Evolutionary conservation across 2,113 vertebrate species (phyloP).

Genomic region (Micromys minutus): DNA sequence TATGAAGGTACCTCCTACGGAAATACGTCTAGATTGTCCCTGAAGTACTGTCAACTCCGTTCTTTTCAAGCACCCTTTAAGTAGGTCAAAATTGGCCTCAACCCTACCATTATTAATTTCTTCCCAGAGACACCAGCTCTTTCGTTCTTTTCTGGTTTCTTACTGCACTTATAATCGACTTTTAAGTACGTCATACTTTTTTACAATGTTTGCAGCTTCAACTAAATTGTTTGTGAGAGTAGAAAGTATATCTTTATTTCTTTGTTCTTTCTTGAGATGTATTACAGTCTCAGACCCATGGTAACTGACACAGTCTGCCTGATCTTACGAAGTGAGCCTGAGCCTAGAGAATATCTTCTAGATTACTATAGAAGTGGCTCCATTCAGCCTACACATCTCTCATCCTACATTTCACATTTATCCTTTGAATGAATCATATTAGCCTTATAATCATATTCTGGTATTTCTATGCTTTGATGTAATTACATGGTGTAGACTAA

Average conservation of each 20-base stretch:
- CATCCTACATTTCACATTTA: not conserved
- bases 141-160: not conserved
- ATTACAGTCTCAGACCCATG: not conserved
- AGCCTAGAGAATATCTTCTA: not conserved
- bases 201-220: conserved; percentile 1
- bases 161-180: not conserved
- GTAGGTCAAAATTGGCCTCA: not conserved
- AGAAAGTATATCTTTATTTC: not conserved
- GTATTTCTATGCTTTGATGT: not conserved
- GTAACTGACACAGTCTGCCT: not conserved
- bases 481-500: not conserved
- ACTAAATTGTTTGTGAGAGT: not conserved
- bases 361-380: not conserved
- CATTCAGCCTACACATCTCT: not conserved
- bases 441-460: not conserved
- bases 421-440: not conserved
- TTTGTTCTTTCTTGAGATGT: not conserved
- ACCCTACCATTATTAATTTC: not conserved
- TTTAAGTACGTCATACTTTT: not conserved
- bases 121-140: not conserved
- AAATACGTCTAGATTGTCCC: not conserved
- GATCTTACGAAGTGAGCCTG: not conserved
- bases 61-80: not conserved
- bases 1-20: not conserved
- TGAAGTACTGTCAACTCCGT: not conserved